Base-by-base conservation (phyloP, 2,888 invertebrate genomes). In the Adela reaumurella region DNA sequence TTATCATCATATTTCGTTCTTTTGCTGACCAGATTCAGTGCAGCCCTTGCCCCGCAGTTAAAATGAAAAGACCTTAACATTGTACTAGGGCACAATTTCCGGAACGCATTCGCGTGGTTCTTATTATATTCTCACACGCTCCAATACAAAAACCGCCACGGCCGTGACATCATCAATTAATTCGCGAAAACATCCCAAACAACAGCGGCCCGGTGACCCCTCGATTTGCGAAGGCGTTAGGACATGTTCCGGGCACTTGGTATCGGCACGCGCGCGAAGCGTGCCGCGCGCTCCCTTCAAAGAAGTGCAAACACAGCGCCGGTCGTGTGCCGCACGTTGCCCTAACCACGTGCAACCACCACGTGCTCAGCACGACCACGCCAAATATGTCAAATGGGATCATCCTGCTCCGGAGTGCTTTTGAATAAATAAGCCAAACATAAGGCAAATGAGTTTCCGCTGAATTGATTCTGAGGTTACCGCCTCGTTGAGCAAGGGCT, bases 211-310 rank as follows among this genome's bases (percentile, higher is more conserved):
- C 11, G 11, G n/a, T n/a, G n/a, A 14, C 35, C 35, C 35, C 35
- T 8, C 35, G 35, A 35, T 35, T 35, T 35, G 44, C 19, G 20
- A 16, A 43, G 47, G 43, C 47, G 47, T 43, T 43, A 47, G 35
- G 35, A 63, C 63, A 63, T 63, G 67, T 69, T 66, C 65, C 62
- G 63, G 65, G 65, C 68, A 74, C 73, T 74, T 72, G 66, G 66
- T 66, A 51, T 52, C 8, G 52, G 50, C 68, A 60, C 62, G 66
- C 62, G 72, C 5, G 58, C 49, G 55, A 2, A 63, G 58, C 58
- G 64, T 59, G 64, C 14, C 53, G 51, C 41, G 19, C 50, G 47
- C 50, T 45, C 50, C 24, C 24, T 24, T 24, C 24, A 8, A 24
- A 24, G 24, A 8, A 24, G 5, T 4, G 8, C 24, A 8, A 24